Evolutionary conservation across 2,888 invertebrate genomes (phyloP).

Genomic region (Daptonema setosum): DNA sequence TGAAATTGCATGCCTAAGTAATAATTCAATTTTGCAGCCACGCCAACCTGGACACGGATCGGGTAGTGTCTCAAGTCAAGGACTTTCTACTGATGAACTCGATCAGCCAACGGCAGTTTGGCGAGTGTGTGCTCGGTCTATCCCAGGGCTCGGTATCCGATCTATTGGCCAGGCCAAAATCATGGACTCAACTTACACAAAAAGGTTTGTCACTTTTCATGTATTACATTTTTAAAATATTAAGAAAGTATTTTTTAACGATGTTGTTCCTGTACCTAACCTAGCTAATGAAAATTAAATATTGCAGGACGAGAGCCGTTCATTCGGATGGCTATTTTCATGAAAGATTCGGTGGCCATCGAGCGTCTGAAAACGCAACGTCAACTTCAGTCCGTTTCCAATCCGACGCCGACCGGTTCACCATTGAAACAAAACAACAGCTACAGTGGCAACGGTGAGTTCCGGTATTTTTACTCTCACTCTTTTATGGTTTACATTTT

Average conservation of each 20-base stretch:
- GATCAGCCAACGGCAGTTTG: constrained; percentile 84
- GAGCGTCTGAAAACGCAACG: constrained; percentile 63
- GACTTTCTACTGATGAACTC: constrained; percentile 33
- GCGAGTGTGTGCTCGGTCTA: constrained; percentile 84
- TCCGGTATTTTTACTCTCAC: too few relatives aligned
- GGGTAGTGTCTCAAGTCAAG: constrained; percentile 48
- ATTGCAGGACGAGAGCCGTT: constrained; percentile 90
- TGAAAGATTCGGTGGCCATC: constrained; percentile 68
- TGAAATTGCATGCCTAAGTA: too few relatives aligned
- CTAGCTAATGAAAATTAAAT: constrained; percentile 10
- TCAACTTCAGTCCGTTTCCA: constrained; percentile 6
- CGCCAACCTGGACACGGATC: constrained; percentile 90
- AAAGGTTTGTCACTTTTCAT: too few relatives aligned
- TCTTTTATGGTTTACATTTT: too few relatives aligned
- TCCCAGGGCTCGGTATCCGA: constrained; percentile 90
- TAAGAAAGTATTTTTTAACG: not conserved
- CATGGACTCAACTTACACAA: constrained; percentile 92
- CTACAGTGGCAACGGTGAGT: too few relatives aligned
- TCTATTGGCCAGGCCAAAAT: constrained; percentile 81
- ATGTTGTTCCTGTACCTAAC: not conserved
- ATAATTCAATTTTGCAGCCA: constrained; percentile 33
- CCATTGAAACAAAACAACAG: too few relatives aligned
- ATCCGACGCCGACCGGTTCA: too few relatives aligned
- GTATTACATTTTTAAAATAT: too few relatives aligned
- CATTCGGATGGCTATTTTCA: constrained; percentile 90